Percentiles rank a stretch among this genome's conserved stretches.
phyloP scores from a whole-genome alignment of 2,888 invertebrate genomes.

The Sussaba pulchella region DNA sequence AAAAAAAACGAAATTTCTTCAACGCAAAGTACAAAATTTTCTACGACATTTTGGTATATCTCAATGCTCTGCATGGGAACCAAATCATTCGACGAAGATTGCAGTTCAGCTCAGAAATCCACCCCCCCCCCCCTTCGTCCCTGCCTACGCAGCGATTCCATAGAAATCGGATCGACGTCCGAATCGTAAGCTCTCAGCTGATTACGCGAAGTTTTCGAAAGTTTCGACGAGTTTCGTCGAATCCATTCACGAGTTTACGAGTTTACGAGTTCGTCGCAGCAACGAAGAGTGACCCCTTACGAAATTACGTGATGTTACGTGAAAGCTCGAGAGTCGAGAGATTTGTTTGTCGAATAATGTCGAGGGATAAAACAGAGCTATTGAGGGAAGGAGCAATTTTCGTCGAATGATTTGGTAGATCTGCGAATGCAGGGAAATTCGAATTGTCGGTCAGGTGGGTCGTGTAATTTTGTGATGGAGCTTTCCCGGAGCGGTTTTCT shows the following conservation, averaged over 20 bases:
- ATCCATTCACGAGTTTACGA: background rate
- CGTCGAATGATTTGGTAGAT: constrained; percentile 23
- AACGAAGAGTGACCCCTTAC: background rate
- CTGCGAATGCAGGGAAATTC: too few relatives aligned
- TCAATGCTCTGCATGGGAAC: background rate
- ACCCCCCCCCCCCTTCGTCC: too few relatives aligned
- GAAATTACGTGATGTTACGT: background rate
- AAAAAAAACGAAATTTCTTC: constrained; percentile 79
- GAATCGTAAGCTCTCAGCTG: constrained; percentile 18
- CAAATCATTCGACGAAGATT: background rate
- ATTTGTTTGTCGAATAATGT: background rate
- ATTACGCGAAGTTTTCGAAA: background rate
- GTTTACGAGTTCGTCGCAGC: too few relatives aligned
- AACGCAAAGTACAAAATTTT: constrained; percentile 47
- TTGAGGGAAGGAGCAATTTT: constrained; percentile 11
- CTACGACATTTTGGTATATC: background rate
- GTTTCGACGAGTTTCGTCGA: background rate
- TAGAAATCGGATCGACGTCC: too few relatives aligned
- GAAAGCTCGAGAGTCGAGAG: background rate
- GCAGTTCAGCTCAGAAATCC: too few relatives aligned
- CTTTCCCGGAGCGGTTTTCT: too few relatives aligned
- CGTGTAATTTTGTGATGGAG: too few relatives aligned
- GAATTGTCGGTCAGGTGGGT: too few relatives aligned
- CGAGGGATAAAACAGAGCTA: background rate
- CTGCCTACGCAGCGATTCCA: too few relatives aligned